Evolutionary conservation across 1,140 invertebrate genomes (phyloP).

Genomic region (Tetragnatha versicolor): DNA sequence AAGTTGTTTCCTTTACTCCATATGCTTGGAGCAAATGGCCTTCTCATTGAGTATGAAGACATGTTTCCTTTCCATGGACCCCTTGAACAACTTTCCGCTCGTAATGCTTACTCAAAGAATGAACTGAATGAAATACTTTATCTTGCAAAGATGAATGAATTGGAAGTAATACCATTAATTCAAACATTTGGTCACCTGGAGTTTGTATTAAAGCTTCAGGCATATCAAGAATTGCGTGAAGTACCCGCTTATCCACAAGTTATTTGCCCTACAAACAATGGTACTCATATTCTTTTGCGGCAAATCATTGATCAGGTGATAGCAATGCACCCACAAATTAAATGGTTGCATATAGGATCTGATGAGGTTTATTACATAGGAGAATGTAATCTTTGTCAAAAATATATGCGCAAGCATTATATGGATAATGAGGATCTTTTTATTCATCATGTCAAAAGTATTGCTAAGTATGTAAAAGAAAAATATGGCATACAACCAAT

Average conservation of each 20-base stretch:
- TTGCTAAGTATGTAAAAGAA: slow-evolving; percentile 65
- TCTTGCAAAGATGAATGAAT: slow-evolving; percentile 64
- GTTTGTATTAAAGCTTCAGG: slow-evolving; percentile 69
- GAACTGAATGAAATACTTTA: slow-evolving; percentile 64
- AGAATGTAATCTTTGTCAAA: slow-evolving; percentile 65
- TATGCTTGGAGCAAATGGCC: slow-evolving; percentile 70
- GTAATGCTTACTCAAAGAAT: slow-evolving; percentile 65
- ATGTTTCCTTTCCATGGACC: slow-evolving; percentile 67
- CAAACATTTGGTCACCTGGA: slow-evolving; percentile 72
- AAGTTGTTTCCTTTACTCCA: slow-evolving; percentile 76
- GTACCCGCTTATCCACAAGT: slow-evolving; percentile 67
- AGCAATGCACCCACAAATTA: slow-evolving; percentile 62
- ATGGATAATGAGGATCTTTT: slow-evolving; percentile 67
- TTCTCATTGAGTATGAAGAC: slow-evolving; percentile 69
- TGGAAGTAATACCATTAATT: slow-evolving; percentile 69
- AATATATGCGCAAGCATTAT: slow-evolving; percentile 62
- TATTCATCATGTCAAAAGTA: slow-evolving; percentile 65
- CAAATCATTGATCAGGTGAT: slow-evolving; percentile 69
- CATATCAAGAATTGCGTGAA: slow-evolving; percentile 68
- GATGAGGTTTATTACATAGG: slow-evolving; percentile 67
- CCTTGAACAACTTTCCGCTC: slow-evolving; percentile 69
- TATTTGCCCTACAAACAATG: slow-evolving; percentile 66
- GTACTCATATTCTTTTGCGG: slow-evolving; percentile 66
- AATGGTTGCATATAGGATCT: slow-evolving; percentile 66
- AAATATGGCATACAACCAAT: slow-evolving; percentile 70